Conservation (phyloP, 2,888 invertebrate species). For the Spilarctia lutea region DNA sequence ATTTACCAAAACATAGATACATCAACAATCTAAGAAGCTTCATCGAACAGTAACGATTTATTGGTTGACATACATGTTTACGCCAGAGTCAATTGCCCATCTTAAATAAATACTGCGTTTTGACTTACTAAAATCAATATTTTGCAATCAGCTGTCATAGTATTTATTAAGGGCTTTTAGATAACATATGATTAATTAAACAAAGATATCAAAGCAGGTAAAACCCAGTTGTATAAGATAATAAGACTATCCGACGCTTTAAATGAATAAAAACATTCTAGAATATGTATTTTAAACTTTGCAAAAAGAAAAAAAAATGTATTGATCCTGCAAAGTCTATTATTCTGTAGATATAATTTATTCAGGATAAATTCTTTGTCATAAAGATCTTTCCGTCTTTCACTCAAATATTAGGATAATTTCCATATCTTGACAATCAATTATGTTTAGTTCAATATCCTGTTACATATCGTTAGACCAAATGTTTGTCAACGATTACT, state of each 20-base stretch:
- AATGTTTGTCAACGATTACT: too few species aligned
- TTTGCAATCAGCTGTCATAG: not conserved
- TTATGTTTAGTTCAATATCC: too few species aligned
- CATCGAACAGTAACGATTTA: not conserved
- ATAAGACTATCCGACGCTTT: not conserved
- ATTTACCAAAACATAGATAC: too few species aligned
- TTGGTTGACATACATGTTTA: not conserved
- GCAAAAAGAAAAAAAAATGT: too few species aligned
- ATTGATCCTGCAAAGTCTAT: not conserved
- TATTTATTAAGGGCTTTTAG: not conserved
- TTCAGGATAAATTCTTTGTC: not conserved
- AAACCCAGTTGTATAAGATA: not conserved
- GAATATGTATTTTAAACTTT: too few species aligned
- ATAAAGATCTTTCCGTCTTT: not conserved
- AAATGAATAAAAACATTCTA: not conserved
- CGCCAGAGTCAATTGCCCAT: too few species aligned
- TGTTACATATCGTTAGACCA: too few species aligned
- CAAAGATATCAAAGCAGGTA: not conserved
- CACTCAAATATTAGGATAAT: not conserved
- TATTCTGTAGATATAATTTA: not conserved
- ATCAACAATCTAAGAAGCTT: not conserved
- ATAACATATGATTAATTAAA: conserved; percentile 1
- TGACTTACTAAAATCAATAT: too few species aligned
- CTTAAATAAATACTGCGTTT: too few species aligned
- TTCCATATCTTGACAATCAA: too few species aligned